A percentile compares a stretch with the other conserved stretches of the same genome.
Conservation (phyloP, 2,113 vertebrate species). For the Tautogolabrus adspersus region DNA sequence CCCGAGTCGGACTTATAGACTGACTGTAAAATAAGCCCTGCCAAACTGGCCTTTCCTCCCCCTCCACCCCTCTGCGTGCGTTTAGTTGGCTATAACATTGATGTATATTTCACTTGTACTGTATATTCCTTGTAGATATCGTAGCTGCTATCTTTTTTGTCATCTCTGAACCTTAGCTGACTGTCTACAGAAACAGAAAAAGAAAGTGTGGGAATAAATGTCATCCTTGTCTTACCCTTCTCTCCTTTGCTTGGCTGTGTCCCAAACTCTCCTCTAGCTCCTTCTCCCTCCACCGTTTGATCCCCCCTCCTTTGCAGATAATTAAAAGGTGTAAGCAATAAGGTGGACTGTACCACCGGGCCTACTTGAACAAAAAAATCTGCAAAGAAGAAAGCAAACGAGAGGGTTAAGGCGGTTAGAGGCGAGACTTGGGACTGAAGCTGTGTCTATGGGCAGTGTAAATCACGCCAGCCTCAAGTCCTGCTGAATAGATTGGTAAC, state of each 20-base stretch:
- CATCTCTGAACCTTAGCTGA: slow-evolving; percentile 63
- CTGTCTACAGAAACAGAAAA: slow-evolving; percentile 29
- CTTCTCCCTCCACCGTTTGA: background rate
- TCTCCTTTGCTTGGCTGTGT: slow-evolving; percentile 6
- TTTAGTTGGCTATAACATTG: slow-evolving; percentile 58
- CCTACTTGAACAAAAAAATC: slow-evolving; percentile 40
- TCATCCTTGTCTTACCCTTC: slow-evolving; percentile 14
- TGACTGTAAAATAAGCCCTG: slow-evolving; percentile 26
- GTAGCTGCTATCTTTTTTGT: slow-evolving; percentile 71
- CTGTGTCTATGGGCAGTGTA: slow-evolving; percentile 12
- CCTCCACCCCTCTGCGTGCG: slow-evolving; percentile 44
- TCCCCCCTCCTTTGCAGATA: slow-evolving; percentile 26
- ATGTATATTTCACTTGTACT: slow-evolving; percentile 68
- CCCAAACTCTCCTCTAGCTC: slow-evolving; percentile 23
- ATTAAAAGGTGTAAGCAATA: slow-evolving; percentile 46
- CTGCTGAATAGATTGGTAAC: slow-evolving; percentile 52
- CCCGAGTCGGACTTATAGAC: slow-evolving; percentile 94
- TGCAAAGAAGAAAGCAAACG: slow-evolving; percentile 20
- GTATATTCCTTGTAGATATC: slow-evolving; percentile 79
- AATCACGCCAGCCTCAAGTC: slow-evolving; percentile 34
- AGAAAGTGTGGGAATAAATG: slow-evolving; percentile 18
- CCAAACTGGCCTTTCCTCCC: slow-evolving; percentile 12
- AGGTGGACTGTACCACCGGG: slow-evolving; percentile 35
- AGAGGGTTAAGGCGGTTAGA: background rate
- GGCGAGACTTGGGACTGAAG: background rate